phyloP scores from a whole-genome alignment of 1,140 invertebrate genomes.

The Drusus annulatus region DNA sequence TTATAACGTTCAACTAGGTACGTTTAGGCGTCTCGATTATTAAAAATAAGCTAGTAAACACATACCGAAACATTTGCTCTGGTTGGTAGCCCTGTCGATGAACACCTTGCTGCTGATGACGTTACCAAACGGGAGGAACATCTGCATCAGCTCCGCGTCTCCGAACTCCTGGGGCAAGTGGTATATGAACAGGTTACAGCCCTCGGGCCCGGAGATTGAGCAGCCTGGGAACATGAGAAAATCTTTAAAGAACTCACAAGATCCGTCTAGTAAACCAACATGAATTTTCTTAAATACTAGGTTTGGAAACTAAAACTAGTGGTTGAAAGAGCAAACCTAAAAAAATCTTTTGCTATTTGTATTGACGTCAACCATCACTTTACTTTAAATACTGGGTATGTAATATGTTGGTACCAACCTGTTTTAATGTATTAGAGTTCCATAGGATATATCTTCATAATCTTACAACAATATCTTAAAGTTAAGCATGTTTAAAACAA shows the following conservation, averaged over 20 bases:
- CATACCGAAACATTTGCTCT: conserved; percentile 99
- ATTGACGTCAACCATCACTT: too few relatives aligned
- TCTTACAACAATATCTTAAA: not conserved
- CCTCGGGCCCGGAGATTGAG: conserved; percentile 97
- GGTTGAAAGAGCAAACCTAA: too few relatives aligned
- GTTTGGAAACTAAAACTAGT: not conserved
- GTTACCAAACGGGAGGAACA: conserved; percentile 99
- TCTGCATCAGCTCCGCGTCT: conserved; percentile 98
- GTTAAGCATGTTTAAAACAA: not conserved
- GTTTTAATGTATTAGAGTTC: too few relatives aligned
- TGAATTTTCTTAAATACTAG: conserved; percentile 48
- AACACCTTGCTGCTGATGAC: conserved; percentile 99
- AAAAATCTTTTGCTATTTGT: too few relatives aligned
- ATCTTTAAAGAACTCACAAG: conserved; percentile 75
- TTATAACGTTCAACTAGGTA: too few relatives aligned
- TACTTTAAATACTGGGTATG: too few relatives aligned
- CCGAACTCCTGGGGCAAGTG: conserved; percentile 99
- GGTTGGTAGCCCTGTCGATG: conserved; percentile 99
- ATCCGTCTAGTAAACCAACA: conserved; percentile 67
- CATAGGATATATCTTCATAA: too few relatives aligned
- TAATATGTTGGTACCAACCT: too few relatives aligned
- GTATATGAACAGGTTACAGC: conserved; percentile 99
- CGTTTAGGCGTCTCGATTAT: too few relatives aligned
- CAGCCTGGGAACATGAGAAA: conserved; percentile 87
- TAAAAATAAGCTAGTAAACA: conserved; percentile 58